Percentiles rank a stretch among this genome's conserved stretches.
Conservation (phyloP, 2,113 vertebrate genomes). For the Chionis minor region DNA sequence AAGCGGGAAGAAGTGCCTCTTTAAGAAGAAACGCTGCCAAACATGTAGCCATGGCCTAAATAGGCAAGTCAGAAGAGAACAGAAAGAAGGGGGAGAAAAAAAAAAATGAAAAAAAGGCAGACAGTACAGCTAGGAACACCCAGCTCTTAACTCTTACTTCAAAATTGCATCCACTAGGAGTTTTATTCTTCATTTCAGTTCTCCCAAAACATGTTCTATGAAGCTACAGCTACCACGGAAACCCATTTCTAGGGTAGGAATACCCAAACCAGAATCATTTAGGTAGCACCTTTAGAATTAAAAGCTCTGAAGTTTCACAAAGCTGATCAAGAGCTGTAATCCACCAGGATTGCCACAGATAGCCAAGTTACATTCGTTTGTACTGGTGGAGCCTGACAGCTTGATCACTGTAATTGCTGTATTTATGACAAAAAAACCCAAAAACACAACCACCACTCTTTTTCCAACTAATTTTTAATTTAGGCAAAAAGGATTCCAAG, state of each 20-base stretch:
- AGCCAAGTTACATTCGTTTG: accelerated
- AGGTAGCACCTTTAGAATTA: not conserved
- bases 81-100: not conserved
- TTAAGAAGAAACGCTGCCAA: constrained; percentile 60
- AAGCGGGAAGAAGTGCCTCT: constrained; percentile 41
- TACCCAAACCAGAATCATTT: not conserved
- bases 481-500: not conserved
- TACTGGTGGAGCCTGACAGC: not conserved
- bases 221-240: not conserved
- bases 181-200: not conserved
- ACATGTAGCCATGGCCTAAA: constrained; percentile 58
- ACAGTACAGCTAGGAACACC: not conserved
- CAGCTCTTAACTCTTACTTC: constrained; percentile 12
- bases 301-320: not conserved
- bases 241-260: not conserved
- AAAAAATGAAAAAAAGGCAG: not conserved
- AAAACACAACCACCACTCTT: not conserved
- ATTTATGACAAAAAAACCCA: not conserved
- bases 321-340: not conserved
- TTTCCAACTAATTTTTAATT: not conserved
- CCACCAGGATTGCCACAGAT: not conserved
- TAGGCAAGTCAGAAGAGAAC: constrained; percentile 25
- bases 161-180: not conserved
- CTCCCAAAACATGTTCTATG: not conserved
- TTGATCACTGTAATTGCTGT: accelerated